Evolutionary conservation across 2,888 invertebrate species (phyloP).

Genomic region (Trissoscelio sp.): DNA sequence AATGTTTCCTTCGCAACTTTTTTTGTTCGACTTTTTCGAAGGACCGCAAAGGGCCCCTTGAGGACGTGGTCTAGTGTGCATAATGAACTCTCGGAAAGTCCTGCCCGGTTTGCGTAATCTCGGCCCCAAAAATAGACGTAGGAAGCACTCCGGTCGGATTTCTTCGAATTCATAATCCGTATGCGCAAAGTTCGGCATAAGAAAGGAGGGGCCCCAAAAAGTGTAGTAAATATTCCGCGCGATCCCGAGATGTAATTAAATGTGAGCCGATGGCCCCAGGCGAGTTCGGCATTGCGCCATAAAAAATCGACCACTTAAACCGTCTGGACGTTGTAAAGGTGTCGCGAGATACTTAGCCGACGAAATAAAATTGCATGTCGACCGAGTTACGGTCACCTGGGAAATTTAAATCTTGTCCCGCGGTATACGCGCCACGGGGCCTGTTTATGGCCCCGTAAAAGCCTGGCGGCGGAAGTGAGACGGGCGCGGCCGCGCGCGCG

Average conservation of each 20-base stretch:
- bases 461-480: conserved; percentile 69
- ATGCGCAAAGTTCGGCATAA: conserved; percentile 49
- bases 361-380: conserved; percentile 73
- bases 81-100: conserved; percentile 65
- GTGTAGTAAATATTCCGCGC: conserved; percentile 64
- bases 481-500: conserved; percentile 62
- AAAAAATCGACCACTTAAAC: conserved; percentile 58
- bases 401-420: conserved; percentile 76
- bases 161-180: conserved; percentile 63
- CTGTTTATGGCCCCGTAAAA: conserved; percentile 69
- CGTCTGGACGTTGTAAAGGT: conserved; percentile 56
- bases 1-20: conserved; percentile 56
- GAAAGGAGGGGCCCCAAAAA: conserved; percentile 48
- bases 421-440: conserved; percentile 54
- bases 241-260: conserved; percentile 61
- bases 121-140: conserved; percentile 62
- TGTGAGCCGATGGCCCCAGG: conserved; percentile 54
- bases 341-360: conserved; percentile 58
- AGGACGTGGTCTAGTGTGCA: conserved; percentile 67
- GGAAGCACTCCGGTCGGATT: conserved; percentile 51
- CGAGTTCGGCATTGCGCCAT: conserved; percentile 45
- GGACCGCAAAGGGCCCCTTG: conserved; percentile 56
- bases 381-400: conserved; percentile 71
- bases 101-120: conserved; percentile 64
- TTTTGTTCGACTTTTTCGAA: conserved; percentile 36